Evolutionary conservation across 2,113 vertebrate genomes (phyloP), one percentile per base, ranked within the genome.

Genomic region (Platysternon megacephalum): DNA sequence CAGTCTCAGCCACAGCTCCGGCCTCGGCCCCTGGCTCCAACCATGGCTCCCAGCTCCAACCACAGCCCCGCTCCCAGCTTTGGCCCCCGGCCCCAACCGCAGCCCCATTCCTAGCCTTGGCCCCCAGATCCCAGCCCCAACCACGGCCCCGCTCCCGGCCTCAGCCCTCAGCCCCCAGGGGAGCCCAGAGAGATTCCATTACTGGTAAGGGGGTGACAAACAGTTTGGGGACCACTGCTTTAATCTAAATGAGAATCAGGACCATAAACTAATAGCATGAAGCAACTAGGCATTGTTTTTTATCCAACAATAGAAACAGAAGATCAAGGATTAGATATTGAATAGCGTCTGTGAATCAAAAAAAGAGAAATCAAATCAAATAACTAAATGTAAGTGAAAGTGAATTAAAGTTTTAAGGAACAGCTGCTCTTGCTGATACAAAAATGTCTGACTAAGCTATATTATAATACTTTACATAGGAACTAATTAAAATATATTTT

Each of bases 331-430:
- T 90, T 87, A 87, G 17, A 78, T 19, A 13, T 29, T 87, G 1
- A 78, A 78, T 78, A 46, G 24, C 29, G 74, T 46, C 44, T 78
- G 19, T 24, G 74, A 46, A 46, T 76, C 90, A 90, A 86, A 82
- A 86, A 46, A 79, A 51, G 52, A 46, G 4, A 88, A 78, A 4
- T 5, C 74, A 72, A 78, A 19, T 6, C n/a, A 79, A 11, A 46
- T 93, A 93, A 93, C 85, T 92, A 58, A 46, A 29, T 55, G 68
- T 79, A 87, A 24, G 61, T 87, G 89, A 72, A 72, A 19, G 19
- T 39, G 65, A 39, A 72, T 93, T 86, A 86, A 5, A 48, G 72
- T 91, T 97, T 76, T 79, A 91, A 82, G 68, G 51, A 93, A 49
- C 39, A 86, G 82, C 56, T 95, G 48, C 72, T 85, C 55, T 51